Evolutionary conservation across 1,140 invertebrate species (phyloP), one percentile per base, ranked within the genome.

Genomic region (Brachystomella parvula): DNA sequence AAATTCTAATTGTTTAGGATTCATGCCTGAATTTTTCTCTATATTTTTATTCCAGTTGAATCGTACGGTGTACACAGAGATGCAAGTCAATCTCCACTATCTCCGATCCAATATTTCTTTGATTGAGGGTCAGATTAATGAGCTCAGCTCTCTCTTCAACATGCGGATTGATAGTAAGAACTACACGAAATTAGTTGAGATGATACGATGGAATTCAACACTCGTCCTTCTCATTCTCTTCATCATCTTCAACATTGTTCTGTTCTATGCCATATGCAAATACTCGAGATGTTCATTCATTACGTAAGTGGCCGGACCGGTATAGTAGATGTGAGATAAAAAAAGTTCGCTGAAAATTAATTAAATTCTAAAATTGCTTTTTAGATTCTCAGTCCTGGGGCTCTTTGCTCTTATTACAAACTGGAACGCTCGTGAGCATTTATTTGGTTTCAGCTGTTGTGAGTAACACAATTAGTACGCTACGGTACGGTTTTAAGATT

Each of bases 361-460:
- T 3, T 12, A 12, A 28, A 29, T 61, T 12, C 12, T 19, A 29
- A 28, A 24, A 3, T 31, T 30, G 47, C 47, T 1, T 73, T 60
- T 24, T 64, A 72, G 71, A 26, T 73, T 69, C 60, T 72, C 69
- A 58, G 67, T 74, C 24, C 62, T 74, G 30, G 92, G 90, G 31
- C 79, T 95, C 61, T 84, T 92, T 67, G 90, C 90, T 47, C 86
- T 94, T n/a, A 92, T 94, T 70, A 85, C 90, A 67, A 92, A 90
- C 69, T 94, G 90, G 88, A n/a, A 80, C 92, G 61, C 86, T 90
- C 80, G 87, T 89, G 26, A 91, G 90, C 56, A 75, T 92, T 29
- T 90, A 93, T 78, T 56, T 61, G 9, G 29, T 59, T 26, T 53
- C 49, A 6, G 49, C 49, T 24, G 49, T 53, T 12, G 49, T 53